phyloP scores from a whole-genome alignment of 2,113 vertebrate species.

The Bufo gargarizans region DNA sequence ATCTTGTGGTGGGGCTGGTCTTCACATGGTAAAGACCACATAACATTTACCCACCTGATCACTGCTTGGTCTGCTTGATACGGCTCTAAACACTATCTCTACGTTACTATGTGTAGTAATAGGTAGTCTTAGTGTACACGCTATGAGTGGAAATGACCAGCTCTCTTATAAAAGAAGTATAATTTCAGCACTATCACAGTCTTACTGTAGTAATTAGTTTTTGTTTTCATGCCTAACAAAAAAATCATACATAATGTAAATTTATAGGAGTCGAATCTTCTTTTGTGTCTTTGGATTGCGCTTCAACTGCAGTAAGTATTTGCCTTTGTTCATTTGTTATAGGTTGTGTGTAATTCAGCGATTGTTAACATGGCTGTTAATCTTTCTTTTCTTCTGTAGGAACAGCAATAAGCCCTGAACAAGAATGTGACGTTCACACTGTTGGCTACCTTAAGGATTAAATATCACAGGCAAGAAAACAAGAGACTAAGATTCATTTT shows the following conservation, averaged over 20 bases:
- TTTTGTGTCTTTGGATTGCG: slow-evolving; percentile 6
- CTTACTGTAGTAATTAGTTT: background rate
- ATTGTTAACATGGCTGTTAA: slow-evolving; percentile 31
- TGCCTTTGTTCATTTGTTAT: slow-evolving; percentile 27
- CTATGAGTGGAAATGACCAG: background rate
- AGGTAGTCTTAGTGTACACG: background rate
- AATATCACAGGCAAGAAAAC: slow-evolving; percentile 30
- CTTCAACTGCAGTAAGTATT: slow-evolving; percentile 11
- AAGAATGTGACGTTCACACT: slow-evolving; percentile 24
- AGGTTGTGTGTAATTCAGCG: slow-evolving; percentile 8
- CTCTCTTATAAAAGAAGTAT: background rate
- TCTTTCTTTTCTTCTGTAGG: slow-evolving; percentile 21
- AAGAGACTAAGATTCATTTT: slow-evolving; percentile 50
- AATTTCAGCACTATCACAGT: background rate
- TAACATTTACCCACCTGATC: background rate
- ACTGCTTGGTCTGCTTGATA: background rate
- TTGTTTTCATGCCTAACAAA: background rate
- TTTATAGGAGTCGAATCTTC: slow-evolving; percentile 21
- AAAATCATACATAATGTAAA: background rate
- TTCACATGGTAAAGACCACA: too few species aligned
- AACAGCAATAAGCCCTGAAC: slow-evolving; percentile 31
- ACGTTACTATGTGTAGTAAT: background rate
- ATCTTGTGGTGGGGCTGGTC: too few species aligned
- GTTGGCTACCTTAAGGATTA: slow-evolving; percentile 39
- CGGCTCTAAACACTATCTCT: background rate